Evolutionary conservation across 1,140 invertebrate genomes (phyloP), one percentile per base, ranked within the genome.

Genomic region (Holotrichia oblita): DNA sequence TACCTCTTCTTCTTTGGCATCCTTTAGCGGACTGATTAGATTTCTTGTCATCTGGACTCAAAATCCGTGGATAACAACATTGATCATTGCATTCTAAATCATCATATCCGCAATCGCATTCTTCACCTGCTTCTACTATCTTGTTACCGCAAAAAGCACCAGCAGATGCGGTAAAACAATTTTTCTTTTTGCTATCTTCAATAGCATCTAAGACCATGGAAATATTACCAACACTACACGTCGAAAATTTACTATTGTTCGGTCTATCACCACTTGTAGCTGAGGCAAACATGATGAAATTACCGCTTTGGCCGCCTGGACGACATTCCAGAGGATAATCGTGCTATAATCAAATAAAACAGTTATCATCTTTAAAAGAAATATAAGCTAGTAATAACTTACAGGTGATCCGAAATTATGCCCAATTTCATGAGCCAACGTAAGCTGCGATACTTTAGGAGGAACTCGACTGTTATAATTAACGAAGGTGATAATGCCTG

Each of bases 61-160:
- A 87, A 83, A 94, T 88, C 17, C 95, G 89, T 4, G 98, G 97
- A 87, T 98, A 97, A 87, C 98, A 99, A 86, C 98, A 99, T 44
- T 91, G 92, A 83, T 99, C 97, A 78, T 91, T 91, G 88, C 98
- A 99, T 85, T 99, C 98, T 22, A 92, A 91, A 78, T 95, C 93
- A 84, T 98, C 95, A 86, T 98, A 99, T 24, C 98, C 98, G 87
- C 98, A 99, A 87, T 99, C 98, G 85, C 98, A 99, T 88, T 99
- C 95, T 87, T 99, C 98, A 12, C 96, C 97, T 40, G 93, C 94
- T 87, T 99, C 98, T 0, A 98, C 97, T 84, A 99, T 99, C 89
- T 98, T 98, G 87, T 99, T 99, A 14, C 98, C 98, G 89, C 98
- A 99, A 90, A 99, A 99, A 27, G 98, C 96, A 79, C 96, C 97